Evolutionary conservation across 2,797 vertebrate species (phyloP).

Genomic region (Bryconaethiops microstoma): DNA sequence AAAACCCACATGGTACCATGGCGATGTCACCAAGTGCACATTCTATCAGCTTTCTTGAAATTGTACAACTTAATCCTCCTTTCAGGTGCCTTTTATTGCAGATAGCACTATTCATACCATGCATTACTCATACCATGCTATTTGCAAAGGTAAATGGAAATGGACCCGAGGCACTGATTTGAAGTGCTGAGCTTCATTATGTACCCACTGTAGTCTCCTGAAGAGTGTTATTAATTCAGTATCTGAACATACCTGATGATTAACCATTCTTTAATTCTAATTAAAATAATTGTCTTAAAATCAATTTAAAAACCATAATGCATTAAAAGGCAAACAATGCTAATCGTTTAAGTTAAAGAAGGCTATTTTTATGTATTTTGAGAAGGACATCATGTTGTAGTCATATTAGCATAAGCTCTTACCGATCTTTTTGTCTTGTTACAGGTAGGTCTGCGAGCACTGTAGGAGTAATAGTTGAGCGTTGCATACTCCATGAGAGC

Average conservation of each 20-base stretch:
- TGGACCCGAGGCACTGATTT: constrained; percentile 18
- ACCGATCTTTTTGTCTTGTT: constrained; percentile 86
- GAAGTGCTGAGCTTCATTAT: constrained; percentile 19
- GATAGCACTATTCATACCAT: constrained; percentile 8
- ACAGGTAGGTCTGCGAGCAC: constrained; percentile 78
- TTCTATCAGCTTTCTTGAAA: constrained; percentile 20
- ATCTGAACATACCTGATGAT: constrained; percentile 7
- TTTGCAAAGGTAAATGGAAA: constrained; percentile 33
- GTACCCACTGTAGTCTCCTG: constrained; percentile 13
- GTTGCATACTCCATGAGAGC: constrained; percentile 97
- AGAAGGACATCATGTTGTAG: neutral
- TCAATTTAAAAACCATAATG: neutral
- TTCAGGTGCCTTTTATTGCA: constrained; percentile 9
- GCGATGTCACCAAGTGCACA: neutral
- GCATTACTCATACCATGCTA: constrained; percentile 10
- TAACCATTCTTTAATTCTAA: neutral
- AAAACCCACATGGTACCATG: neutral
- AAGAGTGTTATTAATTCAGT: neutral
- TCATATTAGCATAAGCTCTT: constrained; percentile 56
- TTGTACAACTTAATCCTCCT: constrained; percentile 20
- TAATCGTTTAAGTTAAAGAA: neutral
- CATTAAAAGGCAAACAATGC: neutral
- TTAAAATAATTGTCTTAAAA: no score
- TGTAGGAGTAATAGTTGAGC: constrained; percentile 91
- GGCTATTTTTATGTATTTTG: neutral